Base-by-base conservation (phyloP, 2,113 vertebrate species). In the Phyllopteryx taeniolatus region DNA sequence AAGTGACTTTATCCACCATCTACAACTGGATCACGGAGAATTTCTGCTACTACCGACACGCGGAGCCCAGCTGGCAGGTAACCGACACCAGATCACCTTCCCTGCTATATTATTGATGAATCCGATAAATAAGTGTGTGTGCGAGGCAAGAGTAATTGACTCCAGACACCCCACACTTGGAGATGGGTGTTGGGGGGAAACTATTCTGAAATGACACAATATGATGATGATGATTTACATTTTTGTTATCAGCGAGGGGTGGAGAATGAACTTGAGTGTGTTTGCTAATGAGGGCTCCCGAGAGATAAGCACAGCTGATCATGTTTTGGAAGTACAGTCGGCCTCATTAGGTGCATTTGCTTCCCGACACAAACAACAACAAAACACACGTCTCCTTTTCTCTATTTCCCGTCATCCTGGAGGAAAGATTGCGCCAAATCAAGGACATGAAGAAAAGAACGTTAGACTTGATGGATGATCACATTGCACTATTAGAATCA, bases 51-150 rank as follows among this genome's bases (percentile, higher is more conserved):
- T 95, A 95, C 88, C 88, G 91, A 85, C 92, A 94, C 54, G 94
- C 94, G 5, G 94, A 95, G 83, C 94, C 94, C 85, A 94, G 94
- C 89, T 95, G 94, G 94, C 94, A 95, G 94, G 94, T 95, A 88
- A 91, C 85, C 33, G 75, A 84, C 76, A 68, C 78, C 72, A 13
- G 43, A 77, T 61, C 12, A 75, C 54, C 54, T 54, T 44, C 44
- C 35, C 43, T 5, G 89, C 43, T 78, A 88, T 77, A 90, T 86
- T 74, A 91, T 90, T 85, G 67, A 90, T 89, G 71, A 86, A 81
- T 70, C 63, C 81, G 73, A 68, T 78, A 83, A 87, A 86, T 81
- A 76, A 79, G n/a, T 70, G 80, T 57, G 86, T 65, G 74, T 77
- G 73, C 66, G 67, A 65, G 68, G 64, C 70, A 60, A 71, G 75